Base-by-base conservation (phyloP, 1,140 invertebrate genomes). In the Doryteuthis pealeii region DNA sequence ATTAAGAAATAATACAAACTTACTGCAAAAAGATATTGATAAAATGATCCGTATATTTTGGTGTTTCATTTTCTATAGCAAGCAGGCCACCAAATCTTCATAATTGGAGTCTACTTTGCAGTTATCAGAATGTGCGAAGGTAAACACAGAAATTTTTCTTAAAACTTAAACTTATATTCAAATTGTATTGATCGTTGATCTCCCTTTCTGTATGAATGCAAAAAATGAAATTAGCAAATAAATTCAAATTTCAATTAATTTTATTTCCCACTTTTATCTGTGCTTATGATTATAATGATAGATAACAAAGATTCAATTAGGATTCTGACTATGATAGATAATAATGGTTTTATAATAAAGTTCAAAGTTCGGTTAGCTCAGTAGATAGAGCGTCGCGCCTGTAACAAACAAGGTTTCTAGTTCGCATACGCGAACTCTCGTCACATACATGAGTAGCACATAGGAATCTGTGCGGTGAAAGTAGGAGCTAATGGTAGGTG, bases 1-100 rank as follows among this genome's bases (percentile, higher is more conserved):
- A 49, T 49, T 22, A 22, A 49, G 22, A 49, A 49, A 15, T 12
- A 15, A 1, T 0, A 15, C n/a, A 49, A 15, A 1, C 22, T 15
- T 49, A 22, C 12, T 12, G 45, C 12, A 49, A 49, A 1, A 49
- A 1, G 45, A 12, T 12, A 15, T 15, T 15, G 22, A 49, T 12
- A 49, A 49, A 49, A 15, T 15, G 12, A 49, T 15, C 22, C 45
- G 45, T 49, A 49, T 22, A 49, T 15, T 15, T 15, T 49, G n/a
- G 0, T 0, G 22, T n/a, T 49, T 49, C 12, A 49, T 49, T 22
- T 62, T 75, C 70, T 58, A 8, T 70, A 45, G 78, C 77, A 31
- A n/a, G n/a, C 72, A 86, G 84, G 84, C 81, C 83, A 73, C 83
- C 84, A 5, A 79, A 79, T 45, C 75, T 86, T 32, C 78, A 86